Base-by-base conservation (phyloP, 2,888 invertebrate species). In the Deilephila porcellus region DNA sequence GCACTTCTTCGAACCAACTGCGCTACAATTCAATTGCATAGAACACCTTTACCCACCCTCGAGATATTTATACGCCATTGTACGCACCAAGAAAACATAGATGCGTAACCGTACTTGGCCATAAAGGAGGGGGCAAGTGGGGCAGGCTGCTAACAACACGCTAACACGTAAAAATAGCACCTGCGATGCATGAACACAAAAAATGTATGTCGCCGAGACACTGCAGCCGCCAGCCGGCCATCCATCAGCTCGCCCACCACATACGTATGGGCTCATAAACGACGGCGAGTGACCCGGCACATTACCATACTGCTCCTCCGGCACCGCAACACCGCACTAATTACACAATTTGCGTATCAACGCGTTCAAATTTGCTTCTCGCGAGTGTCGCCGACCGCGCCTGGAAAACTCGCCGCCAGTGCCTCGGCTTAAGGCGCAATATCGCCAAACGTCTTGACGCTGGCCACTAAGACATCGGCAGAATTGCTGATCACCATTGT, bases 271-370 rank as follows among this genome's bases (percentile, higher is more conserved):
- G 75, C 76, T 75, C 77, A 78, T 77, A 77, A 74, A 74, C 75
- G 73, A n/a, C n/a, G 56, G 76, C 78, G 81, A 80, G 76, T 76
- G 78, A 75, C 81, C 81, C 77, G 75, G 77, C 77, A 73, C 81
- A 91, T 91, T 90, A 84, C 85, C 90, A 91, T 90, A 78, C 80
- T 81, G 83, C 87, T 89, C 88, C 88, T 91, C 89, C 81, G 77
- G 77, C 80, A 78, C 78, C 80, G 79, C 76, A 76, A 83, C 86
- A 86, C 89, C 89, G 87, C 89, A 85, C 86, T 92, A 92, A 93
- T 93, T 88, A 92, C 88, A 85, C 93, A 90, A 93, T 93, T 94
- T 91, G 91, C 92, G 88, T 90, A 89, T 87, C 85, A 84, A 83
- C 79, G 84, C 76, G 82, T 82, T 52, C 84, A 81, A 81, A 80